These are phyloP conservation scores for Cynaeus angustus DNA, from an alignment of 2,888 invertebrate genomes.

Conservation along the genomic window DNA sequence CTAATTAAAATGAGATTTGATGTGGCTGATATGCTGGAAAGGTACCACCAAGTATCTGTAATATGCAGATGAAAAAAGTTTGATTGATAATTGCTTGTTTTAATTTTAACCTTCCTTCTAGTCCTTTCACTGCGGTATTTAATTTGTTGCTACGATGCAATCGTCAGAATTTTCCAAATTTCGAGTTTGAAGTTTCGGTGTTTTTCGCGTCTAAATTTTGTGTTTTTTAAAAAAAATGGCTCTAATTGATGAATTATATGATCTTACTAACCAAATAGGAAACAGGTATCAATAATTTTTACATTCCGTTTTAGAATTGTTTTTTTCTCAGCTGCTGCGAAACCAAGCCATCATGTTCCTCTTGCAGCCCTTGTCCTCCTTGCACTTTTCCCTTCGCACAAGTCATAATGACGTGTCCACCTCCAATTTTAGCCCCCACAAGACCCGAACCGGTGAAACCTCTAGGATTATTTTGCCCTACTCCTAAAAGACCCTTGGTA, in stretches of 20 bases:
- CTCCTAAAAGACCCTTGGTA: background rate
- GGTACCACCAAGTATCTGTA: conserved; percentile 54
- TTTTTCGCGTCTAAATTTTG: conserved; percentile 17
- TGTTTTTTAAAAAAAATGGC: conserved; percentile 16
- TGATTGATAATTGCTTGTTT: conserved; percentile 53
- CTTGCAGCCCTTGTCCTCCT: conserved; percentile 29
- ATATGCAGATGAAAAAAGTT: conserved; percentile 65
- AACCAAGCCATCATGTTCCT: conserved; percentile 23
- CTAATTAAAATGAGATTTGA: conserved; percentile 50
- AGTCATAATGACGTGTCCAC: conserved; percentile 63
- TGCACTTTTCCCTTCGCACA: conserved; percentile 56
- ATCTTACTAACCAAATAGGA: conserved; percentile 38
- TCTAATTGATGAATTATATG: conserved; percentile 3
- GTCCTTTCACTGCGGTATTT: background rate
- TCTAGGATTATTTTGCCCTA: conserved; percentile 59
- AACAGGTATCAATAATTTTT: conserved; percentile 20
- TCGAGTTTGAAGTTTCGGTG: background rate
- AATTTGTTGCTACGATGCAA: conserved; percentile 1
- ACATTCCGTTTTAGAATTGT: background rate
- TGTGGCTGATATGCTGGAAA: conserved; percentile 56
- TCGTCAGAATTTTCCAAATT: background rate
- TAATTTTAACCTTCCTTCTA: conserved; percentile 12
- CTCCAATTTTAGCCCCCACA: conserved; percentile 64
- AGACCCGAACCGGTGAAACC: conserved; percentile 65
- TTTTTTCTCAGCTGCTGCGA: conserved; percentile 33